phyloP scores from a whole-genome alignment of 2,888 invertebrate genomes.

The Amblyteles armatorius region DNA sequence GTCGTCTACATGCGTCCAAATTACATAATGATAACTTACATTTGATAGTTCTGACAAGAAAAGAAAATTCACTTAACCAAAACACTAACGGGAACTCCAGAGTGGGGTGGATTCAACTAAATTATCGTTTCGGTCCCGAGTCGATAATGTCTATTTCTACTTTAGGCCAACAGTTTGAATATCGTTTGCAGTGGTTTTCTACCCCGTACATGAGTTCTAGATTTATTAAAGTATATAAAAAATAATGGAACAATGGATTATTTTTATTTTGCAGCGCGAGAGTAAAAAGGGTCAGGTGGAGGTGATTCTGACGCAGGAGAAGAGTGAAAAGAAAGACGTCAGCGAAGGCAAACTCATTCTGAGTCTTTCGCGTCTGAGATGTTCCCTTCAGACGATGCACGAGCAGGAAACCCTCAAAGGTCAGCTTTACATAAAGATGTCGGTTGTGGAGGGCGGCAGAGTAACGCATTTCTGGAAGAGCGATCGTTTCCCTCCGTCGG shows the following conservation, averaged over 20 bases:
- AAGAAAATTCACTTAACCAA: too few species aligned
- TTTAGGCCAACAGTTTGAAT: too few species aligned
- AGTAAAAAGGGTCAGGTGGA: slow-evolving; percentile 90
- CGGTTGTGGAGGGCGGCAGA: slow-evolving; percentile 89
- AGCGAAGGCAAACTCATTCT: slow-evolving; percentile 88
- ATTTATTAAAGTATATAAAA: background rate
- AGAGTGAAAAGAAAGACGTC: slow-evolving; percentile 88
- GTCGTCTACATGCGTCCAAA: too few species aligned
- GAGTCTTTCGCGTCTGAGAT: slow-evolving; percentile 88
- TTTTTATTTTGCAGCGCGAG: slow-evolving; percentile 86
- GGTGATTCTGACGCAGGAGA: slow-evolving; percentile 88
- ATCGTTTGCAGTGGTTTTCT: too few species aligned
- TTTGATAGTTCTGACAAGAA: too few species aligned
- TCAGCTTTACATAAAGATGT: slow-evolving; percentile 92
- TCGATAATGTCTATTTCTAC: too few species aligned
- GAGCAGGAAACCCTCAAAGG: slow-evolving; percentile 89
- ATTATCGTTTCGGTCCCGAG: too few species aligned
- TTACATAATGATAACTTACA: too few species aligned
- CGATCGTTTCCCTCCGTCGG: slow-evolving; percentile 90
- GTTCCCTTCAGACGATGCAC: slow-evolving; percentile 90
- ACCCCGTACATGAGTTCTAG: too few species aligned
- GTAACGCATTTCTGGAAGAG: slow-evolving; percentile 89
- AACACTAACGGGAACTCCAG: too few species aligned
- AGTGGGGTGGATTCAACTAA: too few species aligned
- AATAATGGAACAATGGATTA: background rate